Evolutionary conservation across 2,888 invertebrate species (phyloP), one percentile per base, ranked within the genome.

Genomic region (Pseudococcus longispinus): DNA sequence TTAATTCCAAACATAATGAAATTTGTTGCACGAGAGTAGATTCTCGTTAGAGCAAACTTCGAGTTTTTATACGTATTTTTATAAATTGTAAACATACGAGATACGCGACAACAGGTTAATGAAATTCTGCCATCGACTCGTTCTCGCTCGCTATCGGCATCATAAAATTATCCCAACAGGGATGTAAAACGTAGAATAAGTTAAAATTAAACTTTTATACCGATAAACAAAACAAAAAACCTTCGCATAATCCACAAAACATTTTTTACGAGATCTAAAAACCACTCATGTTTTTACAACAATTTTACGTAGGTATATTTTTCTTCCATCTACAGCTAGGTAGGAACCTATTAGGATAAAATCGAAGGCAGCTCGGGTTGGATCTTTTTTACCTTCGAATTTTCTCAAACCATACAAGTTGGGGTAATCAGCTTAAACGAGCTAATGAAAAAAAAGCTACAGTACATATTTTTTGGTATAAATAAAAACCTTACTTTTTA

Each of bases 241-340:
- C 60, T 60, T 60, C 23, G n/a, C 55, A 60, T 20, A 60, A 60
- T 23, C 60, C 60, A 60, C 60, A 6, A 23, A 60, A 23, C 23
- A n/a, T n/a, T n/a, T 23, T 60, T 60, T 60, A 60, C 60, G 60
- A 23, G 60, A 60, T 60, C 60, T 51, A 55, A 60, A 60, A 60
- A 60, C 23, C 60, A 23, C 60, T 60, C 60, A 13, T 20, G 60
- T 60, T 60, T 60, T 60, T 23, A 23, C 9, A 60, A 60, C 60
- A 60, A 60, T 23, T 23, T 60, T 13, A 60, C 6, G 11, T n/a
- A n/a, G n/a, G n/a, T n/a, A n/a, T n/a, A n/a, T n/a, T n/a, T n/a
- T 23, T 60, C 9, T 37, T 60, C 23, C 11, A 60, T 23, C 60
- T 5, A 23, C 9, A 60, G 6, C 2, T 6, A 37, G 37, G 37